Evolutionary conservation across 1,140 invertebrate genomes (phyloP).

Genomic region (Dinoponera quadriceps): DNA sequence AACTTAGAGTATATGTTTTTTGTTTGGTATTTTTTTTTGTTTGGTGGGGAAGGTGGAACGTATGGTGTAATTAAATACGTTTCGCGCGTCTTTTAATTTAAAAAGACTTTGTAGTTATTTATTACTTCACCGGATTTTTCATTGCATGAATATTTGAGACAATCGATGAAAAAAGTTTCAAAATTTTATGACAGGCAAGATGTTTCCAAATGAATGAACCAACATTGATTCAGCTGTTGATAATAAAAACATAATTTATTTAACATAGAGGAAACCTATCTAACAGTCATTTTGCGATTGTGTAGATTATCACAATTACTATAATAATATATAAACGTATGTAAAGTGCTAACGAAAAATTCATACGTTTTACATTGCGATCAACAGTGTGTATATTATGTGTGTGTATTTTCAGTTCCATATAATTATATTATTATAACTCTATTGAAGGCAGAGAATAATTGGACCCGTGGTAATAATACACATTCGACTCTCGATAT

Average conservation of each 20-base stretch:
- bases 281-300: not conserved
- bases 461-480: slow-evolving; percentile 40
- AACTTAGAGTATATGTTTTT: too few relatives aligned
- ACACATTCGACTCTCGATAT: not conserved
- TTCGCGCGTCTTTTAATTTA: too few relatives aligned
- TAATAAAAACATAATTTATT: slow-evolving; percentile 22
- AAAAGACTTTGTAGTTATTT: too few relatives aligned
- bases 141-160: not conserved
- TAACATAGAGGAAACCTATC: not conserved
- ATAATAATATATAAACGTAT: slow-evolving; percentile 27
- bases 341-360: slow-evolving; percentile 23
- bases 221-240: not conserved
- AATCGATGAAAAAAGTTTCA: not conserved
- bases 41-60: too few relatives aligned
- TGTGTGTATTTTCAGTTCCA: not conserved
- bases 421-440: slow-evolving; percentile 1
- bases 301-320: slow-evolving; percentile 15
- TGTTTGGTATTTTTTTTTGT: too few relatives aligned
- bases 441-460: not conserved
- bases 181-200: not conserved
- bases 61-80: too few relatives aligned
- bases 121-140: too few relatives aligned
- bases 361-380: not conserved
- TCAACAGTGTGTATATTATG: not conserved
- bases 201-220: not conserved